Evolutionary conservation across 2,113 vertebrate species (phyloP), one percentile per base, ranked within the genome.

Genomic region (Cheirogaleus medius): DNA sequence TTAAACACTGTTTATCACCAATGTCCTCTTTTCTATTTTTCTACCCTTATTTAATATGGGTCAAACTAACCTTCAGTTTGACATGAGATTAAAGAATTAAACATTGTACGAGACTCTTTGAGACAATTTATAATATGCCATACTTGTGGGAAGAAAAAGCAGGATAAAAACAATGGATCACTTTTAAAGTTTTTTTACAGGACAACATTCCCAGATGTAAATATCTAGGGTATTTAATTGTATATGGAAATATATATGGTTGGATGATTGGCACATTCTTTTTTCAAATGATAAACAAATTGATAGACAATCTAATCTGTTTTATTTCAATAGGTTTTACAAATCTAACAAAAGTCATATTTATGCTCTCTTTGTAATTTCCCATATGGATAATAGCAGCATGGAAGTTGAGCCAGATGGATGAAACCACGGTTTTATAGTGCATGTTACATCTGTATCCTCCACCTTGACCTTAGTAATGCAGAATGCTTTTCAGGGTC

Each of bases 1-100:
- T 99, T 98, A 98, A 98, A 98, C 78, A 97, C 58, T 71, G 96
- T 98, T 98, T 98, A 97, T 98, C 95, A 98, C 56, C 96, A 96
- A 91, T 96, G 96, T 88, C 94, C 97, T 90, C 78, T 94, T 96
- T 98, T 97, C 29, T 94, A 86, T 94, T 91, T 92, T 83, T 52
- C 39, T 93, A 74, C 44, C 64, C n/a, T 98, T 97, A 80, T 95
- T 98, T 98, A 98, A 95, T 83, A 68, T 95, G 94, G 89, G 91
- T 97, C 94, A 98, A 86, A 64, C 87, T 98, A 98, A 98, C 97
- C 85, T 98, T 98, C 95, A 97, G 47, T 94, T 81, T 97, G 93
- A 97, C 89, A 97, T 81, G 87, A 95, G 84, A 97, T 98, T 98
- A 98, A 98, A 98, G 92, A 97, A 95, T 37, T 95, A 87, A 97